phyloP scores from a whole-genome alignment of 2,797 vertebrate genomes.

The Lacerta agilis region DNA sequence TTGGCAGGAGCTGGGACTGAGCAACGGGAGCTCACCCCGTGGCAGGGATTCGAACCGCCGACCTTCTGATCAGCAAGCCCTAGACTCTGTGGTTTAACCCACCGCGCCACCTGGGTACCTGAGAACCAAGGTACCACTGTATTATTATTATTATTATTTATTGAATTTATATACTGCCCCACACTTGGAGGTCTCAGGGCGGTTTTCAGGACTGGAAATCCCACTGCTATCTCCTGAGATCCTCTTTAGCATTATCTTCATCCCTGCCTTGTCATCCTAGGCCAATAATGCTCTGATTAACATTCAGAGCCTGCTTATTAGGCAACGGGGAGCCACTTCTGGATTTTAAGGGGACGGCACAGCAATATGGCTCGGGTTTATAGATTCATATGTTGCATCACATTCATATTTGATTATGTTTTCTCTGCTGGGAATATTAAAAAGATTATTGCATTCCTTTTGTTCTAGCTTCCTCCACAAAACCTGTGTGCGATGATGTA shows the following conservation, averaged over 20 bases:
- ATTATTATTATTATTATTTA: too few relatives aligned
- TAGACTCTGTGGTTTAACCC: too few relatives aligned
- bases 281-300: conserved; percentile 1
- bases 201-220: background rate
- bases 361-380: background rate
- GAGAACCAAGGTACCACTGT: too few relatives aligned
- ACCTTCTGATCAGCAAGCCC: too few relatives aligned
- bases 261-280: background rate
- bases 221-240: background rate
- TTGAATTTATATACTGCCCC: too few relatives aligned
- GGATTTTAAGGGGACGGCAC: background rate
- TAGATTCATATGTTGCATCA: background rate
- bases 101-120: too few relatives aligned
- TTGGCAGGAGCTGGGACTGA: too few relatives aligned
- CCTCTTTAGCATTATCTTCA: background rate
- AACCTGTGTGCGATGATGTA: too few relatives aligned
- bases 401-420: conserved; percentile 29
- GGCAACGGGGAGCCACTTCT: background rate
- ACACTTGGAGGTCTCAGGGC: too few relatives aligned
- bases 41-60: too few relatives aligned
- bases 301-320: background rate
- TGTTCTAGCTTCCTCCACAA: background rate
- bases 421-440: conserved; percentile 18
- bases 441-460: background rate
- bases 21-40: too few relatives aligned